phyloP scores from a whole-genome alignment of 2,797 vertebrate species.

The Amblyopsis hoosieri region DNA sequence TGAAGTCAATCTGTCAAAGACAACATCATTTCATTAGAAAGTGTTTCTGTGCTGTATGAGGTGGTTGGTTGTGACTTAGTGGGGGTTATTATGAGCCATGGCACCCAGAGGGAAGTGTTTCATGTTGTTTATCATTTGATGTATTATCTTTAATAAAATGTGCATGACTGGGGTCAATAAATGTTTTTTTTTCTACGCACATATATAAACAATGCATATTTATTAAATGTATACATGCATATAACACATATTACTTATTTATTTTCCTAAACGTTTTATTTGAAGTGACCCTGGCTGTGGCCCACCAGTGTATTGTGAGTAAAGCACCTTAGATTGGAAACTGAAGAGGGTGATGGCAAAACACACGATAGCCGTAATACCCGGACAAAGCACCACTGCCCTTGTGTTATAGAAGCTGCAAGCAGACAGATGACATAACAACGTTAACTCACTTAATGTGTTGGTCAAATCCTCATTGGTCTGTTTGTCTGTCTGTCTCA shows the following conservation, averaged over 20 bases:
- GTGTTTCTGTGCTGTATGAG: background rate
- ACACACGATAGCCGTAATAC: conserved; percentile 90
- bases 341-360: conserved; percentile 91
- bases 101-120: no score
- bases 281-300: no score
- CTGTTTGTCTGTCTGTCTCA: background rate
- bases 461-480: background rate
- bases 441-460: background rate
- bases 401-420: conserved; percentile 92
- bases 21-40: background rate
- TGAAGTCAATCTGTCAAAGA: conserved; percentile 85
- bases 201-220: no score
- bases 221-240: no score
- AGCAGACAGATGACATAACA: conserved; percentile 1
- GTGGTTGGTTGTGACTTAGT: background rate
- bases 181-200: no score
- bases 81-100: background rate
- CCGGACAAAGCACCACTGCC: conserved; percentile 88
- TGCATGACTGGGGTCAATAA: no score
- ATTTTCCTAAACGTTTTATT: no score
- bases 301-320: no score
- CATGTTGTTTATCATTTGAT: background rate
- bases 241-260: no score
- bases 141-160: no score
- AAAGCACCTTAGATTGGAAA: conserved; percentile 87